Evolutionary conservation across 2,797 vertebrate genomes (phyloP).

Genomic region (Morus bassanus): DNA sequence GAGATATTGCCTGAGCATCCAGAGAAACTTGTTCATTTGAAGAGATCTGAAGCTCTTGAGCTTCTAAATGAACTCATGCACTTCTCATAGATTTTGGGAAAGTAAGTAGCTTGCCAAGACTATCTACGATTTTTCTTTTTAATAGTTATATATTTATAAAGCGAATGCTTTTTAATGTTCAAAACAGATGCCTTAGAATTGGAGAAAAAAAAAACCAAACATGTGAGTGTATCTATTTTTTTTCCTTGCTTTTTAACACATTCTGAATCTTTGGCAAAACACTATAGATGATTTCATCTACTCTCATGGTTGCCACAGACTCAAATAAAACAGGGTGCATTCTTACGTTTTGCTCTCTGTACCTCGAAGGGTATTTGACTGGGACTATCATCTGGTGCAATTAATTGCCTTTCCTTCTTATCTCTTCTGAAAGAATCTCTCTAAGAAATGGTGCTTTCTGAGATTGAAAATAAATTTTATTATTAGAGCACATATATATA

Average conservation of each 20-base stretch:
- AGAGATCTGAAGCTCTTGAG: not conserved
- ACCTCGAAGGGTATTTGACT: not conserved
- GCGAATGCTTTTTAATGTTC: not conserved
- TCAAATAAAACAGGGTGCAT: not conserved
- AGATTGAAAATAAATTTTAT: not conserved
- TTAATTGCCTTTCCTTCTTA: not conserved
- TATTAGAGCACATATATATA: accelerated
- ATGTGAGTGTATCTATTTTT: not conserved
- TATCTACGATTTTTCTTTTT: not conserved
- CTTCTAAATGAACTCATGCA: not conserved
- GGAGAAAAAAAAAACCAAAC: not conserved
- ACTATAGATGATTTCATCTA: not conserved
- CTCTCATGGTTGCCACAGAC: not conserved
- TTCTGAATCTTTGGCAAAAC: not conserved
- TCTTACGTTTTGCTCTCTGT: not conserved
- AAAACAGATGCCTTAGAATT: not conserved
- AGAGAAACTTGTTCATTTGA: not conserved
- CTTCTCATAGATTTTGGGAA: not conserved
- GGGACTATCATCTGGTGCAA: not conserved
- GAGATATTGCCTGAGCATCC: not conserved
- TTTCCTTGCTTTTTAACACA: not conserved
- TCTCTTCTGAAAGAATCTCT: not conserved
- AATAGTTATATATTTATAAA: not conserved
- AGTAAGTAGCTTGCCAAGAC: not conserved
- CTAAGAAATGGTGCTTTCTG: not conserved